These are phyloP conservation scores for Reticulitermes lucifugus DNA, from an alignment of 2,888 invertebrate species.

Conservation along the genomic window DNA sequence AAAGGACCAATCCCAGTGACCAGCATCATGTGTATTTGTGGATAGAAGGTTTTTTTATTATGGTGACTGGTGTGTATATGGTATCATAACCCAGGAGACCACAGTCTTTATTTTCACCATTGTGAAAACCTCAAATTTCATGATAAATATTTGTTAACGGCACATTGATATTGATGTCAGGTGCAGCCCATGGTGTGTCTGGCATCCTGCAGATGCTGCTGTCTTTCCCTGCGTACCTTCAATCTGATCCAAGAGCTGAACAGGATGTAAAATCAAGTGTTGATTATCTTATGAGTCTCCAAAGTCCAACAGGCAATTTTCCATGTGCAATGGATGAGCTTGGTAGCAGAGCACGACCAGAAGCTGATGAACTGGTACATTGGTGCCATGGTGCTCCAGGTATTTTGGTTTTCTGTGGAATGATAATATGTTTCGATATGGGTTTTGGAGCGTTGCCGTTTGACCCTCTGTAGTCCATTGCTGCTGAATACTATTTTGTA, in stretches of 20 bases:
- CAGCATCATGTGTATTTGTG: too few relatives aligned
- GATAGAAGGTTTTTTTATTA: too few relatives aligned
- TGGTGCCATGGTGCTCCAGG: slow-evolving; percentile 94
- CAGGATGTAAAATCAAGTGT: slow-evolving; percentile 73
- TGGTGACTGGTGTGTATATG: too few relatives aligned
- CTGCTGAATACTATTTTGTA: too few relatives aligned
- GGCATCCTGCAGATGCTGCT: slow-evolving; percentile 76
- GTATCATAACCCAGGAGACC: too few relatives aligned
- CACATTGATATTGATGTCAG: slow-evolving; percentile 58
- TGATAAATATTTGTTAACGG: too few relatives aligned
- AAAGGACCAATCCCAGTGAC: too few relatives aligned
- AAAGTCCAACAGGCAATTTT: slow-evolving; percentile 80
- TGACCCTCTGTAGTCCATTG: too few relatives aligned
- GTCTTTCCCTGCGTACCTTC: slow-evolving; percentile 70
- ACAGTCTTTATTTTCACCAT: too few relatives aligned
- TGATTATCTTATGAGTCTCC: slow-evolving; percentile 75
- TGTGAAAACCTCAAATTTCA: too few relatives aligned
- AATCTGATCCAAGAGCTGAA: slow-evolving; percentile 67
- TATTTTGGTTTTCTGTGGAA: slow-evolving; percentile 52
- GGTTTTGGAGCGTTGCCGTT: too few relatives aligned
- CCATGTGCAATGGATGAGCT: slow-evolving; percentile 81
- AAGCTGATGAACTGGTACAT: slow-evolving; percentile 79
- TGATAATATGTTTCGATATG: too few relatives aligned
- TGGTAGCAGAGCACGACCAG: slow-evolving; percentile 63
- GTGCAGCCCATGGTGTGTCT: slow-evolving; percentile 72